Base-by-base conservation (phyloP, 2,888 invertebrate species). In the Chymomyza caudatula region DNA sequence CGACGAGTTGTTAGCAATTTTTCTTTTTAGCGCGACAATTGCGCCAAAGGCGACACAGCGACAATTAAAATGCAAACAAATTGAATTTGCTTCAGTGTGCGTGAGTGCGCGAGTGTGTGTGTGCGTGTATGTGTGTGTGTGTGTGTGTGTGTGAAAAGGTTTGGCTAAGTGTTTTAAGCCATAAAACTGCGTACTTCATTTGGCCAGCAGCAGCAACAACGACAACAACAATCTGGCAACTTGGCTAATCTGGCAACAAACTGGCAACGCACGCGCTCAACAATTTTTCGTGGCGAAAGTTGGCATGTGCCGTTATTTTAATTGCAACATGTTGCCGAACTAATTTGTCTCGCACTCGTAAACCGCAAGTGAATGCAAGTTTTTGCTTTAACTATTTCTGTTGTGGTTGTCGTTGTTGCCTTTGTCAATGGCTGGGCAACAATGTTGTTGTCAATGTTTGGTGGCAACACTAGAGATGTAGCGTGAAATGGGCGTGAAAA, bases 61-160 rank as follows among this genome's bases (percentile, higher is more conserved):
- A 83, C 80, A 80, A 80, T 80, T 80, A 80, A 80, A 80, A 80
- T 80, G 80, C 80, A 80, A 83, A 77, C 80, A 80, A 80, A 80
- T 80, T 79, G 80, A 71, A 71, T 69, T 60, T 67, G 57, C 67
- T 56, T 67, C 62, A 61, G 68, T 71, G 60, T 62, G 22, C 5
- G 29, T 55, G 54, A 29, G 54, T 54, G 54, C 29, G 54, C 15
- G 17, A 8, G 20, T 20, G 62, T 56, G 64, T 67, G 51, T 8
- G 17, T 13, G 4, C 6, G 29, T 56, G 54, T 47, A 22, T 22
- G 52, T 37, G 63, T 63, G 5, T 57, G 42, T 55, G 55, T 25
- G n/a, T 11, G 17, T 55, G n/a, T n/a, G n/a, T n/a, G n/a, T n/a
- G n/a, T n/a, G 77, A 69, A 69, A 80, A 78, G 80, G 83, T 80